Conservation (phyloP, 2,888 invertebrate genomes). For the Geotrupes spiniger region DNA sequence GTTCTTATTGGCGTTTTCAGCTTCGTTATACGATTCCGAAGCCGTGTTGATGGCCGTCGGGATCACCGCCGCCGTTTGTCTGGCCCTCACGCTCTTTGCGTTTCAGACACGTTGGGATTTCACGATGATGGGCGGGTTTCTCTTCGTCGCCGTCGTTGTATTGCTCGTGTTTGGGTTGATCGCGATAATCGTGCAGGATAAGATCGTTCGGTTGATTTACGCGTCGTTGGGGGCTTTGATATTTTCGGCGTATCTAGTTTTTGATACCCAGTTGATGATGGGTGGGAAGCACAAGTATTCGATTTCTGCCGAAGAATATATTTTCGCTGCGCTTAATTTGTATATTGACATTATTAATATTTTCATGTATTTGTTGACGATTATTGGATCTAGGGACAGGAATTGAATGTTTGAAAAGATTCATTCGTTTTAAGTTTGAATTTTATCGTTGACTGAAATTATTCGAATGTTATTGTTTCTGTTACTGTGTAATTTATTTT, state of each 20-base stretch:
- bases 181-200: constrained; percentile 57
- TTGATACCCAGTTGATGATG: constrained; percentile 93
- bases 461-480: too few relatives aligned
- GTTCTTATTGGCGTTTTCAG: constrained; percentile 72
- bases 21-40: constrained; percentile 58
- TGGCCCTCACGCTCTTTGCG: constrained; percentile 86
- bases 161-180: constrained; percentile 79
- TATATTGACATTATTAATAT: constrained; percentile 89
- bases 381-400: constrained; percentile 66
- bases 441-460: too few relatives aligned
- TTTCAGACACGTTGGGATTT: constrained; percentile 91
- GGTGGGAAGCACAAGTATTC: constrained; percentile 89
- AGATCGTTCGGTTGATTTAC: constrained; percentile 70
- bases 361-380: constrained; percentile 81
- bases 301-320: constrained; percentile 90
- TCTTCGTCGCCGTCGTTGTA: constrained; percentile 72
- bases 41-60: constrained; percentile 85
- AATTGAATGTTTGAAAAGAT: constrained; percentile 5
- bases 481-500: too few relatives aligned
- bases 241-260: constrained; percentile 85
- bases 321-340: constrained; percentile 87
- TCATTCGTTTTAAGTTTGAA: too few relatives aligned
- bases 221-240: constrained; percentile 82
- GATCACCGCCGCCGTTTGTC: constrained; percentile 79
- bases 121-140: constrained; percentile 72